phyloP scores from a whole-genome alignment of 2,797 vertebrate genomes.

The Phataginus tricuspis region DNA sequence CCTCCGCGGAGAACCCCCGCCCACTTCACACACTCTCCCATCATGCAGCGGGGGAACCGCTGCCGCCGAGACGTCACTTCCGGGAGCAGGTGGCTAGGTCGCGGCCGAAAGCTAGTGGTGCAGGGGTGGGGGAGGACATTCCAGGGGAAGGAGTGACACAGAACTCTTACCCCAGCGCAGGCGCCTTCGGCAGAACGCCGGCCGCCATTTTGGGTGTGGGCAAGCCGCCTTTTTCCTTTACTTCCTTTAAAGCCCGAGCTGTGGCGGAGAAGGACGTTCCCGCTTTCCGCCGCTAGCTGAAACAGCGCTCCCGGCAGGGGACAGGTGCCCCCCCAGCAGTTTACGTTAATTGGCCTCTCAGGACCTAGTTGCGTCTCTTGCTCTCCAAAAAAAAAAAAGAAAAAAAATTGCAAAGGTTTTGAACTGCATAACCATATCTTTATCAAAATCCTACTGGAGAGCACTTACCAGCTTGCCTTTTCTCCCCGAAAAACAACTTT shows the following conservation, averaged over 20 bases:
- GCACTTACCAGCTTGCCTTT: conserved; percentile 15
- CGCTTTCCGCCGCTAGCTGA: rapidly evolving
- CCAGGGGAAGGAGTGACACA: conserved; percentile 64
- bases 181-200: not conserved
- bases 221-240: not conserved
- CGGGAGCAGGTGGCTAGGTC: conserved; percentile 76
- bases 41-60: conserved; percentile 71
- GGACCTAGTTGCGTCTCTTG: not conserved
- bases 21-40: conserved; percentile 84
- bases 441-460: conserved; percentile 22
- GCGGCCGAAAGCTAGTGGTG: conserved; percentile 44
- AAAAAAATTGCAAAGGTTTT: not conserved
- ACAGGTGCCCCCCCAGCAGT: not conserved
- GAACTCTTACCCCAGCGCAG: conserved; percentile 44
- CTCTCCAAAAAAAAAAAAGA: not conserved
- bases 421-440: not conserved
- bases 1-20: conserved; percentile 81
- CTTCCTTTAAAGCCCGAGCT: not conserved
- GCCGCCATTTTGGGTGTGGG: conserved; percentile 81
- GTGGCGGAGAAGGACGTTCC: not conserved
- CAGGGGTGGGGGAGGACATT: not conserved
- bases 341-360: not conserved
- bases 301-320: not conserved
- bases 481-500: conserved; percentile 11
- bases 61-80: conserved; percentile 72